phyloP scores from a whole-genome alignment of 1,140 invertebrate species.

The Cardiocondyla obscurior region DNA sequence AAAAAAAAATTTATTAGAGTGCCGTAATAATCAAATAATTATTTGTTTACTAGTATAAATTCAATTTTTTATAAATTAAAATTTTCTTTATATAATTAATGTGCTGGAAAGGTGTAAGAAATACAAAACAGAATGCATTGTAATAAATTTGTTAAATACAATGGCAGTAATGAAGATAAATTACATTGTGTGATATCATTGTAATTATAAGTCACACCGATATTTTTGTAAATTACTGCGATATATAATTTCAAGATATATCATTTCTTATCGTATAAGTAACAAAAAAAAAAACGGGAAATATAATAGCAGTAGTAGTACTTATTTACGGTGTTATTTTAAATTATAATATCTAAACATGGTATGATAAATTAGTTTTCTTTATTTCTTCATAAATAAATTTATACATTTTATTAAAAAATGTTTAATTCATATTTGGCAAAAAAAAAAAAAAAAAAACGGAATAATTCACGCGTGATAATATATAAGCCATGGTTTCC shows the following conservation, averaged over 20 bases:
- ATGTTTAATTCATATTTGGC: too few relatives aligned
- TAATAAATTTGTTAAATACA: not conserved
- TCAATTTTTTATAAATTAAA: not conserved
- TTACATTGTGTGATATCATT: not conserved
- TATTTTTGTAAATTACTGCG: conserved; percentile 1
- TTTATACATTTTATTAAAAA: not conserved
- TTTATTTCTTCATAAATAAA: not conserved
- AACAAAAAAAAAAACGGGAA: not conserved
- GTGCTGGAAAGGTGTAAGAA: not conserved
- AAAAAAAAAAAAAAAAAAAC: not conserved
- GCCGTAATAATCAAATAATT: not conserved
- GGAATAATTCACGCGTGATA: not conserved
- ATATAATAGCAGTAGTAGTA: too few relatives aligned
- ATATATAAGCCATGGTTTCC: not conserved
- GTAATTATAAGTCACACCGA: conserved; percentile 12
- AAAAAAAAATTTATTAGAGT: not conserved
- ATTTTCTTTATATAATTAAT: not conserved
- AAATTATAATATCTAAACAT: not conserved
- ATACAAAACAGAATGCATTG: not conserved
- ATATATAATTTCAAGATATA: not conserved
- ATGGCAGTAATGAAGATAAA: not conserved
- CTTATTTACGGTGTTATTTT: not conserved
- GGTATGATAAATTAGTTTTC: not conserved
- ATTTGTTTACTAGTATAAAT: not conserved
- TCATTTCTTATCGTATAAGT: not conserved